Evolutionary conservation across 2,797 vertebrate species (phyloP).

Genomic region (Myiotriccus ornatus): DNA sequence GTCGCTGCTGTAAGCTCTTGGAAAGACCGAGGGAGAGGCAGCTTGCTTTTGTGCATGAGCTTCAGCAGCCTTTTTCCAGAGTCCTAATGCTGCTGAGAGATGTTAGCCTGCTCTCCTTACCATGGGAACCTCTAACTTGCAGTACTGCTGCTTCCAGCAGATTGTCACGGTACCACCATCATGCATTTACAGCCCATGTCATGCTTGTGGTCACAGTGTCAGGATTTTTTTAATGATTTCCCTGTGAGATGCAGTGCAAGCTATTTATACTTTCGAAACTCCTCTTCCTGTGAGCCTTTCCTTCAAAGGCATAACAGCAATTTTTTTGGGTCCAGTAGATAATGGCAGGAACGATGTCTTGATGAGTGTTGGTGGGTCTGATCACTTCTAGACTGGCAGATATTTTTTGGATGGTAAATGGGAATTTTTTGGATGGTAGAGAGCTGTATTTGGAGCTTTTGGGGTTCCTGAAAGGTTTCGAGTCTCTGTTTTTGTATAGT

Average conservation of each 20-base stretch:
- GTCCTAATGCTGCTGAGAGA: background rate
- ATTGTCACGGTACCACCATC: background rate
- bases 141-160: background rate
- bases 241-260: background rate
- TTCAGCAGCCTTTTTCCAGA: background rate
- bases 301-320: background rate
- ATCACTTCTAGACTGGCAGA: fast-evolving
- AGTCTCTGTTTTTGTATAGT: background rate
- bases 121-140: background rate
- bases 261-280: background rate
- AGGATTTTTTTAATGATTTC: background rate
- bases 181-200: background rate
- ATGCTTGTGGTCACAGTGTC: fast-evolving
- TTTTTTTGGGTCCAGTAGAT: background rate
- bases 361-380: background rate
- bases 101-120: background rate
- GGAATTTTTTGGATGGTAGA: background rate
- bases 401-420: background rate
- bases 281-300: background rate
- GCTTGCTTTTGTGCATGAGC: no score
- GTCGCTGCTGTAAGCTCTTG: no score
- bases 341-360: background rate
- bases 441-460: background rate
- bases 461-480: background rate
- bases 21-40: no score